Percentiles rank a stretch among this genome's conserved stretches.
Conservation (phyloP, 2,797 vertebrate species). For the Microchirus variegatus region DNA sequence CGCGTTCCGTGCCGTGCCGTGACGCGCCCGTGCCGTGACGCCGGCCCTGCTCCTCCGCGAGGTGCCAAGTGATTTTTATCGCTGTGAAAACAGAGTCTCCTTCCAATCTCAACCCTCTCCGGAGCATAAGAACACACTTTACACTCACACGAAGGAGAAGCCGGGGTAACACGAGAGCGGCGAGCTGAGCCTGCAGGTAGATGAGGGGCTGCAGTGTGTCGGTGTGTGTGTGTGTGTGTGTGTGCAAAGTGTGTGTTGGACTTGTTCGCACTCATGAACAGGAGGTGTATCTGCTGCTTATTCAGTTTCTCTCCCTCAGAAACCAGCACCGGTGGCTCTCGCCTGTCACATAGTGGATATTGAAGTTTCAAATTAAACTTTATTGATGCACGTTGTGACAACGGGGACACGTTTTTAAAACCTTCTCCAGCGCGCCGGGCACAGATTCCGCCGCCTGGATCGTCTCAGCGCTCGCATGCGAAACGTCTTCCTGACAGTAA, state of each 20-base stretch:
- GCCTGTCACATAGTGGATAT: neutral
- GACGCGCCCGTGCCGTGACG: slow-evolving; percentile 71
- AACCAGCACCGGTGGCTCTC: neutral
- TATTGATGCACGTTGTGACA: slow-evolving; percentile 24
- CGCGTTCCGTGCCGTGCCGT: slow-evolving; percentile 27
- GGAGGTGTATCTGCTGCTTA: no score
- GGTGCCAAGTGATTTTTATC: slow-evolving; percentile 92
- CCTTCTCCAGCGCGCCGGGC: slow-evolving; percentile 24
- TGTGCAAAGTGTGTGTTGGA: slow-evolving; percentile 55
- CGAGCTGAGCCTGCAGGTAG: slow-evolving; percentile 69
- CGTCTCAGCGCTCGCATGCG: slow-evolving; percentile 5
- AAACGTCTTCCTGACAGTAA: slow-evolving; percentile 23
- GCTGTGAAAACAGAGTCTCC: slow-evolving; percentile 83
- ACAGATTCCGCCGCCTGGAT: slow-evolving; percentile 7
- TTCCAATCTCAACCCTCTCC: slow-evolving; percentile 85
- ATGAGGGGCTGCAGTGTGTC: slow-evolving; percentile 68
- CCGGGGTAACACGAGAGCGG: slow-evolving; percentile 73
- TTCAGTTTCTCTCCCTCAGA: slow-evolving; percentile 1
- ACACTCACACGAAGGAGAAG: slow-evolving; percentile 80
- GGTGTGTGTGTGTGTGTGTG: slow-evolving; percentile 50
- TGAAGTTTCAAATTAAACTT: slow-evolving; percentile 16
- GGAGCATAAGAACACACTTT: slow-evolving; percentile 81
- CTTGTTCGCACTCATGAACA: slow-evolving; percentile 57
- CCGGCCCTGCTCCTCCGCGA: slow-evolving; percentile 71
- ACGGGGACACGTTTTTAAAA: slow-evolving; percentile 3